Evolutionary conservation across 2,113 vertebrate species (phyloP), one percentile per base, ranked within the genome.

Genomic region (Anoplopoma fimbria): DNA sequence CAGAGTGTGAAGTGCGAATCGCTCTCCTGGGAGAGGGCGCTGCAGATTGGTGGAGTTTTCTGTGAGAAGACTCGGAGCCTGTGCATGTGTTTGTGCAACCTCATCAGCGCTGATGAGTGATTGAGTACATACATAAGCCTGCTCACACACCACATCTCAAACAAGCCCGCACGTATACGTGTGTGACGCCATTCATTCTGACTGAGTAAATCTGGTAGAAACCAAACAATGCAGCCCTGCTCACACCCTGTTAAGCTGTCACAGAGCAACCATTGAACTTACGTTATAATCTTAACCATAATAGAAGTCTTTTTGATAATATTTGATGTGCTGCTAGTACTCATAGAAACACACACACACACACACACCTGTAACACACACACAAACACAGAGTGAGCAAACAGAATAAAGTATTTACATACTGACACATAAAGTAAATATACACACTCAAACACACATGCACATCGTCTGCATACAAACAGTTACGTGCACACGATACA

Each of bases 111-210:
- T 77, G 65, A 85, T 36, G 86, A 90, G 72, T 82, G 76, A 91
- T 79, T 82, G 76, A 83, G 81, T 42, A 72, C 81, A 79, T 45
- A 72, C 81, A 77, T 88, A 85, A 89, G 87, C 81, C 82, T 19
- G 67, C 80, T 93, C 73, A 69, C 87, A 90, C 78, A 80, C 79
- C 87, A 91, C 88, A 77, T 77, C 63, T 84, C 81, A 83, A 77
- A 70, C 55, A 67, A 75, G 67, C 63, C 36, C 25, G 69, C 42
- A 2, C 74, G 63, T 62, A 49, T n/a, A 69, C 25, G 81, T 79
- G 76, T 77, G 81, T 53, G 84, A 83, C 23, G 31, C 42, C 86
- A 86, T 88, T 88, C 78, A 67, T 77, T 51, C 61, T 79, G 42
- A 81, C 69, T 83, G 79, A 90, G 62, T 84, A 81, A 86, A 45